Conservation (phyloP, 2,113 vertebrate genomes). For the Odontophorus gujanensis region DNA sequence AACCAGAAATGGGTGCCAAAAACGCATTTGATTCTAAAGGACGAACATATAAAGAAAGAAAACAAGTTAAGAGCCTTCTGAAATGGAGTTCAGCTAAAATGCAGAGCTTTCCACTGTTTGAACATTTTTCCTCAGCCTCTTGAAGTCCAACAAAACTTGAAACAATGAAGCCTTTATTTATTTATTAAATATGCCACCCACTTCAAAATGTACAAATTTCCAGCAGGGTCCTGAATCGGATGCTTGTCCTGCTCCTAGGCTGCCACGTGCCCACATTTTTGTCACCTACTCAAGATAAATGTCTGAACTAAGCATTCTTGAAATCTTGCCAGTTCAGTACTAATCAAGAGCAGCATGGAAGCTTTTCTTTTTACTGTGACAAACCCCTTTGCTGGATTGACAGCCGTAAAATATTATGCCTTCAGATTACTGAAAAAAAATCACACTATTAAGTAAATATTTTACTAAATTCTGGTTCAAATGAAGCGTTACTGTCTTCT, state of each 20-base stretch:
- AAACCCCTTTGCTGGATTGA: neutral
- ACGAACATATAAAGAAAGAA: neutral
- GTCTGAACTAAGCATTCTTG: slow-evolving; percentile 33
- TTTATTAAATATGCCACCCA: slow-evolving; percentile 59
- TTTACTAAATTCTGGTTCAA: neutral
- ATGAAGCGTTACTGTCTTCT: neutral
- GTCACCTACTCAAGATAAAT: slow-evolving; percentile 78
- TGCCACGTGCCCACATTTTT: slow-evolving; percentile 74
- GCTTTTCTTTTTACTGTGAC: neutral
- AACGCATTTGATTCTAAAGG: neutral
- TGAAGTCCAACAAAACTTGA: slow-evolving; percentile 14
- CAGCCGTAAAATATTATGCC: neutral
- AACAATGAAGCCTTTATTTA: slow-evolving; percentile 58
- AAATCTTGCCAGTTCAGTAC: slow-evolving; percentile 45
- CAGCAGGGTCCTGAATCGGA: slow-evolving; percentile 50
- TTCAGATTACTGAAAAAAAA: neutral
- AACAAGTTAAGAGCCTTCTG: neutral
- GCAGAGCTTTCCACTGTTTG: slow-evolving; percentile 10
- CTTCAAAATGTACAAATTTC: slow-evolving; percentile 71
- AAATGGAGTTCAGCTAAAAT: slow-evolving; percentile 53
- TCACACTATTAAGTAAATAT: neutral
- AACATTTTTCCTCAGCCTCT: slow-evolving; percentile 66
- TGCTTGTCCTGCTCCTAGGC: slow-evolving; percentile 51
- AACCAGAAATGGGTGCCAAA: neutral
- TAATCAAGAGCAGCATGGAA: neutral